These are phyloP conservation scores for Polypterus bichir DNA, from an alignment of 2,113 vertebrate genomes.

Conservation along the genomic window DNA sequence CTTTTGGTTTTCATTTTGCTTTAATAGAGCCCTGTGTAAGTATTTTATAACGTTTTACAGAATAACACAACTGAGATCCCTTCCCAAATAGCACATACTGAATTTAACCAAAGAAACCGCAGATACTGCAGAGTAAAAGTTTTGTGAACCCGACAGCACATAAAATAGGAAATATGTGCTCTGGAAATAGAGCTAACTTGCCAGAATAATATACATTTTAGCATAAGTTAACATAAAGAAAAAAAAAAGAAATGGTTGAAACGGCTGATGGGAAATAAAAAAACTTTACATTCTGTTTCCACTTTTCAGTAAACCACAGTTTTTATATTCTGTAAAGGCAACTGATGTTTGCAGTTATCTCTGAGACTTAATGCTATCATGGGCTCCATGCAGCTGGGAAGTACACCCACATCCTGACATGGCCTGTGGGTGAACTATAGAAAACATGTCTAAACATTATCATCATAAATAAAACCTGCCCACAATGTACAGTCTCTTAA, in stretches of 20 bases:
- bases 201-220: too few relatives aligned
- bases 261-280: too few relatives aligned
- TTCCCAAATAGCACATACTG: conserved; percentile 18
- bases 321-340: conserved; percentile 36
- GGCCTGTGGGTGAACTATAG: conserved; percentile 45
- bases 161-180: too few relatives aligned
- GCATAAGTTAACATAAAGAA: too few relatives aligned
- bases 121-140: conserved; percentile 18
- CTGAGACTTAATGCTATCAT: conserved; percentile 33
- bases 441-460: conserved; percentile 24
- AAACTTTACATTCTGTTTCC: too few relatives aligned
- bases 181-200: too few relatives aligned
- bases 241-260: too few relatives aligned
- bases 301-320: too few relatives aligned
- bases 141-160: neutral
- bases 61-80: neutral
- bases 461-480: conserved; percentile 38
- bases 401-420: conserved; percentile 38
- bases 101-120: conserved; percentile 10
- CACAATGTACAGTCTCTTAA: conserved; percentile 25
- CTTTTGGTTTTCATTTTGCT: conserved; percentile 14
- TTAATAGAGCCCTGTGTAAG: conserved; percentile 13
- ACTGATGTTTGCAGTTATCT: conserved; percentile 55
- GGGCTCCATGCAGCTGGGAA: conserved; percentile 35
- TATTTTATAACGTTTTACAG: conserved; percentile 5